A percentile compares a stretch with the other conserved stretches of the same genome.
These are phyloP conservation scores for Hyperoplus lanceolatus DNA, from an alignment of 2,797 vertebrate species.

Conservation along the genomic window DNA sequence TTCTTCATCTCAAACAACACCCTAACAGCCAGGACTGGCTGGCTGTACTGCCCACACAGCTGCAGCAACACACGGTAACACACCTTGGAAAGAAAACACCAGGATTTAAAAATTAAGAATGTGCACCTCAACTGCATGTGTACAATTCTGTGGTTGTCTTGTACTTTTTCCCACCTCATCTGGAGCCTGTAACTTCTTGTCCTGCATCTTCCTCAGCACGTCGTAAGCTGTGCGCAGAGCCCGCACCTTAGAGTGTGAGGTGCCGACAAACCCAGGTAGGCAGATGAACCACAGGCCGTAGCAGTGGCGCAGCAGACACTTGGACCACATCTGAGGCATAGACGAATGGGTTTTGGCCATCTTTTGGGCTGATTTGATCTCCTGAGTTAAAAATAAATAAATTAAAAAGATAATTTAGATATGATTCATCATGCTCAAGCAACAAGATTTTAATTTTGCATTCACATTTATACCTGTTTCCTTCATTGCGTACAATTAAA, in stretches of 20 bases:
- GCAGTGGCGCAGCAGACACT: slow-evolving; percentile 95
- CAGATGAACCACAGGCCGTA: slow-evolving; percentile 99
- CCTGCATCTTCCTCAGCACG: slow-evolving; percentile 96
- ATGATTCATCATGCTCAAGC: slow-evolving; percentile 9
- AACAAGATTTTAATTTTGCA: slow-evolving; percentile 26
- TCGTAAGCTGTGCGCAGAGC: slow-evolving; percentile 95
- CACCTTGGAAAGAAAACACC: slow-evolving; percentile 84
- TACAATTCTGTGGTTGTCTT: neutral
- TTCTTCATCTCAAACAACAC: slow-evolving; percentile 99
- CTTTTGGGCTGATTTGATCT: slow-evolving; percentile 96
- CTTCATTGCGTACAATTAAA: neutral
- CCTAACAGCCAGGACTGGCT: slow-evolving; percentile 95
- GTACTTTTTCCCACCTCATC: slow-evolving; percentile 90
- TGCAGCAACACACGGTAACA: slow-evolving; percentile 99
- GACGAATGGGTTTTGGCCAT: slow-evolving; percentile 96
- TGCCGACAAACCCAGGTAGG: slow-evolving; percentile 93
- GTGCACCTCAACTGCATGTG: neutral
- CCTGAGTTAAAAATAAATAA: slow-evolving; percentile 82
- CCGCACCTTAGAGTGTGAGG: slow-evolving; percentile 96
- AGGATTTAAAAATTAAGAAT: neutral
- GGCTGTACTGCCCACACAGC: slow-evolving; percentile 96
- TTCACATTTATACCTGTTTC: slow-evolving; percentile 6
- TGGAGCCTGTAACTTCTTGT: slow-evolving; percentile 95
- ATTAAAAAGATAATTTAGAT: slow-evolving; percentile 12
- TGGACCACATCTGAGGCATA: slow-evolving; percentile 99